phyloP scores from a whole-genome alignment of 2,797 vertebrate species.

The Phataginus tricuspis region DNA sequence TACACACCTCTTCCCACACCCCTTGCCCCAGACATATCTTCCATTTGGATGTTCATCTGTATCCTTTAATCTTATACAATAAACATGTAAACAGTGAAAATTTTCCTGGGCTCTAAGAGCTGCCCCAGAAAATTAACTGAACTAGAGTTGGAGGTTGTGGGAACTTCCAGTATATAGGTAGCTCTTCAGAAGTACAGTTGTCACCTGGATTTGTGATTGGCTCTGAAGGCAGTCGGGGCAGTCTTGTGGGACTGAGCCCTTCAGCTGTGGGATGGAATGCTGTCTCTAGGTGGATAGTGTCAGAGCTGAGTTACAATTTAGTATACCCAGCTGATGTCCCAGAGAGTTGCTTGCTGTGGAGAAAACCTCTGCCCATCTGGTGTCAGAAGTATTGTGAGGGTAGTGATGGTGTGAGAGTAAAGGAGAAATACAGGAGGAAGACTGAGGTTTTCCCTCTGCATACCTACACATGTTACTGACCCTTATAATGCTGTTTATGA shows the following conservation, averaged over 20 bases:
- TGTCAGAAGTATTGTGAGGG: background rate
- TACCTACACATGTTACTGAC: background rate
- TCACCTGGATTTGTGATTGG: background rate
- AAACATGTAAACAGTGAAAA: background rate
- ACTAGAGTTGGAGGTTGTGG: background rate
- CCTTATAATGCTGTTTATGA: background rate
- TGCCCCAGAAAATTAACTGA: background rate
- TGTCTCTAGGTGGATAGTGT: background rate
- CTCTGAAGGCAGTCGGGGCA: background rate
- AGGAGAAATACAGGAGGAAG: background rate
- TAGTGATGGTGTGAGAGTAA: background rate
- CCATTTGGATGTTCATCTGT: background rate
- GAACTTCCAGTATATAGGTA: background rate
- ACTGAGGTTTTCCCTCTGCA: background rate
- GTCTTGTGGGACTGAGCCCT: background rate
- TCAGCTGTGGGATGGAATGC: background rate
- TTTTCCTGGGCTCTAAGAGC: background rate
- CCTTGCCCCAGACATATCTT: background rate
- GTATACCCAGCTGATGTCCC: background rate
- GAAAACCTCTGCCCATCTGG: background rate
- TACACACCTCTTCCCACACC: background rate
- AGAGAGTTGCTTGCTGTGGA: background rate
- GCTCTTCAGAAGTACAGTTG: background rate
- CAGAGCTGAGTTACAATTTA: background rate
- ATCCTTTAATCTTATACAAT: background rate